These are phyloP conservation scores for Anarhynchus alexandrinus DNA, from an alignment of 2,113 vertebrate species.

Conservation along the genomic window DNA sequence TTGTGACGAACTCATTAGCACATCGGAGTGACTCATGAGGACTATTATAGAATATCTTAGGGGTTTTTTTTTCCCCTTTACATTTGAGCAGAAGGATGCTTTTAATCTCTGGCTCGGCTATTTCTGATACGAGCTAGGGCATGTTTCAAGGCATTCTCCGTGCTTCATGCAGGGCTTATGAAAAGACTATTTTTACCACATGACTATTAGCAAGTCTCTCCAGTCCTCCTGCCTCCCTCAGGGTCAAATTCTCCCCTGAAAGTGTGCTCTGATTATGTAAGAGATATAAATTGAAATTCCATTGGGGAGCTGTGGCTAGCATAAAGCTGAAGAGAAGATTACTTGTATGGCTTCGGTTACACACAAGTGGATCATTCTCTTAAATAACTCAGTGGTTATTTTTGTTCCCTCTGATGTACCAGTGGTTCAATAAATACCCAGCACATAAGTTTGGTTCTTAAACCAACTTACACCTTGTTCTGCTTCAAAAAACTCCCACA, in stretches of 20 bases:
- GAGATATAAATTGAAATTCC: background rate
- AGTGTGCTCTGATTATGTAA: background rate
- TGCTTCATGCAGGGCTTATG: background rate
- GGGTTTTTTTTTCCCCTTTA: background rate
- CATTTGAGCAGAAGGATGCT: background rate
- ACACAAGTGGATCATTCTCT: background rate
- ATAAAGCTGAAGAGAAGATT: background rate
- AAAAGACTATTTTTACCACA: conserved; percentile 33
- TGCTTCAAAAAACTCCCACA: background rate
- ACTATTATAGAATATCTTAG: background rate
- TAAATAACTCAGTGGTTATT: background rate
- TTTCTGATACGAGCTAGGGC: background rate
- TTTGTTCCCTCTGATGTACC: background rate
- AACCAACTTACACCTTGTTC: background rate
- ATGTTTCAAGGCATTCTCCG: background rate
- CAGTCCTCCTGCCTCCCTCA: background rate
- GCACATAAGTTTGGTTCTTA: background rate
- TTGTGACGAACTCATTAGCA: background rate
- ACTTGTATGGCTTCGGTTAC: background rate
- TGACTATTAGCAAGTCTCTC: background rate
- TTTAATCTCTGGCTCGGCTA: background rate
- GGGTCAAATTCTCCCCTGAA: background rate
- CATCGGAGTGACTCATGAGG: background rate
- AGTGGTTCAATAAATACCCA: background rate
- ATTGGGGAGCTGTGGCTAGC: background rate